Evolutionary conservation across 2,797 vertebrate species (phyloP).

Genomic region (Alca torda): DNA sequence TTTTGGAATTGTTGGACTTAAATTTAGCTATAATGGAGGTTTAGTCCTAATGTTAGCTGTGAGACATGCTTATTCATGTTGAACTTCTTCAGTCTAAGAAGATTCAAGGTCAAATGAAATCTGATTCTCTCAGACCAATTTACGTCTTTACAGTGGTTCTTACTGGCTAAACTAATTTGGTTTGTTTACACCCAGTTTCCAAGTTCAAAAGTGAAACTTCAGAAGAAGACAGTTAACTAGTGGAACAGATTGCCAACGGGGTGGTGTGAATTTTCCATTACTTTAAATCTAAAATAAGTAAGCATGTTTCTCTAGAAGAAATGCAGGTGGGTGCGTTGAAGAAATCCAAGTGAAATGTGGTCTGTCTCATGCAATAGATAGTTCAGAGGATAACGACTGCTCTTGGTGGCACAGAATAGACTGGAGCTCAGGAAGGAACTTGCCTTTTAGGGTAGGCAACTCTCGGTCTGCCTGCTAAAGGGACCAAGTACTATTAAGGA

Average conservation of each 20-base stretch:
- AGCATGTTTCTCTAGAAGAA: background rate
- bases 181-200: background rate
- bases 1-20: background rate
- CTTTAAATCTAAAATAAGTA: background rate
- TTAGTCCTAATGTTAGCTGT: background rate
- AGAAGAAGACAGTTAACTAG: background rate
- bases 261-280: background rate
- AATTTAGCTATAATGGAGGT: background rate
- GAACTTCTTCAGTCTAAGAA: background rate
- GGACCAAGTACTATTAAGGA: background rate
- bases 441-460: background rate
- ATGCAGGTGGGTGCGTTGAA: background rate
- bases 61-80: background rate
- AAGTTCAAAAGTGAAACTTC: background rate
- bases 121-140: background rate
- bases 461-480: background rate
- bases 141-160: background rate
- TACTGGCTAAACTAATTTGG: background rate
- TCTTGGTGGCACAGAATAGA: background rate
- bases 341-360: background rate
- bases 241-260: background rate
- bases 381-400: background rate
- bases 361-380: background rate
- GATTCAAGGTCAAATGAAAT: background rate
- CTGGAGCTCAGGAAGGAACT: background rate